Evolutionary conservation across 2,113 vertebrate species (phyloP).

Genomic region (Gymnarchus niloticus): DNA sequence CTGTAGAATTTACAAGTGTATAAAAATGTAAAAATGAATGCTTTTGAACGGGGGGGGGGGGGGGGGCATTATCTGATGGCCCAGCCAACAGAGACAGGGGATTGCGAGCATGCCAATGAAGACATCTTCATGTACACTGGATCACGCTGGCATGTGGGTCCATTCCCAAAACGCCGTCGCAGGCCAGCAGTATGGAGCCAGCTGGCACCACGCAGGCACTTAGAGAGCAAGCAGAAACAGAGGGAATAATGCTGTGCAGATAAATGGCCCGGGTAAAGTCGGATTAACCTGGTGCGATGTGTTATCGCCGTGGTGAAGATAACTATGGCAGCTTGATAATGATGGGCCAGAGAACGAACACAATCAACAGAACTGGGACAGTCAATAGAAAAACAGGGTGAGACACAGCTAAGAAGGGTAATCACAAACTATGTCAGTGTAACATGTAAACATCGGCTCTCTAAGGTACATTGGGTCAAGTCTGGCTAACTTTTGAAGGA

Average conservation of each 20-base stretch:
- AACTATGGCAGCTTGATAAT: not conserved
- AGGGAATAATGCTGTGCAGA: not conserved
- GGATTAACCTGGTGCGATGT: not conserved
- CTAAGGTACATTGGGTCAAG: not conserved
- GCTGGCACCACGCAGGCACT: not conserved
- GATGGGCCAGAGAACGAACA: not conserved
- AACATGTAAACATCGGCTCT: not conserved
- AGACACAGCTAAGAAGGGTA: not conserved
- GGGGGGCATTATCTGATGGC: not conserved
- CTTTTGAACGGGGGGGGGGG: not conserved
- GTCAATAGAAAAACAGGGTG: not conserved
- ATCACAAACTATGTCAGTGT: not conserved
- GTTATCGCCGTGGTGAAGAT: not conserved
- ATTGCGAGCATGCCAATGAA: not conserved
- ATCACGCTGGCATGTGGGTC: not conserved
- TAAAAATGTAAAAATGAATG: too few species aligned
- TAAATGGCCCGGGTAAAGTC: too few species aligned
- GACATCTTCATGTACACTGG: not conserved
- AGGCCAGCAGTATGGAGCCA: not conserved
- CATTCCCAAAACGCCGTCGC: not conserved
- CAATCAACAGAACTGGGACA: not conserved
- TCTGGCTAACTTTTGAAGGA: not conserved
- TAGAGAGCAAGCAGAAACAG: not conserved
- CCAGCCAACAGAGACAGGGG: not conserved
- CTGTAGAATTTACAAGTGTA: not conserved